phyloP scores from a whole-genome alignment of 2,888 invertebrate species.

The Fragum fragum region DNA sequence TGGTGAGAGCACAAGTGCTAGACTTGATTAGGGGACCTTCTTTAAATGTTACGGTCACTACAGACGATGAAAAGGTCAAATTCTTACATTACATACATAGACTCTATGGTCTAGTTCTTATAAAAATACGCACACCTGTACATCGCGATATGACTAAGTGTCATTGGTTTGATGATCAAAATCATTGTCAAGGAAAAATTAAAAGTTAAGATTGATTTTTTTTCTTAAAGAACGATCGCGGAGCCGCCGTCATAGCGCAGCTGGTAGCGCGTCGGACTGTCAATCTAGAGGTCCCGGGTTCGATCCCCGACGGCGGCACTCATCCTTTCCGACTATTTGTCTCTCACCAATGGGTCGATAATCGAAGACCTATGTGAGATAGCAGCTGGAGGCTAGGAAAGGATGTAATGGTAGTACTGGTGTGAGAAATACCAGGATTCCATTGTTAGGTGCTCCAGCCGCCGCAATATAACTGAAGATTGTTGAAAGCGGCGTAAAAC shows the following conservation, averaged over 20 bases:
- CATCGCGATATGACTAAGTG: too few relatives aligned
- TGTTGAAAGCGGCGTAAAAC: slow-evolving; percentile 18
- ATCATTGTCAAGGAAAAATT: too few relatives aligned
- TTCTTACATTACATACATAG: too few relatives aligned
- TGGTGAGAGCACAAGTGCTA: too few relatives aligned
- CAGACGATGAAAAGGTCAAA: too few relatives aligned
- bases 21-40: too few relatives aligned
- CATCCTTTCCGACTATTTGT: neutral
- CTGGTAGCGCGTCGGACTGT: neutral
- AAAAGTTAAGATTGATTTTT: too few relatives aligned
- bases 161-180: too few relatives aligned
- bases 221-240: too few relatives aligned
- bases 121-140: too few relatives aligned
- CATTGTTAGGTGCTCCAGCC: neutral
- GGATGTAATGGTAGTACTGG: slow-evolving; percentile 1
- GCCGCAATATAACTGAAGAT: neutral
- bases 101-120: too few relatives aligned
- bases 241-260: slow-evolving; percentile 1
- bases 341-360: neutral
- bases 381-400: slow-evolving; percentile 6
- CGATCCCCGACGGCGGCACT: neutral
- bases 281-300: neutral
- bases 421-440: neutral
- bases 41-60: too few relatives aligned
- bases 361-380: neutral